Percentiles rank a stretch among this genome's conserved stretches.
Evolutionary conservation across 2,113 vertebrate species (phyloP).

Genomic region (Catagonus wagneri): DNA sequence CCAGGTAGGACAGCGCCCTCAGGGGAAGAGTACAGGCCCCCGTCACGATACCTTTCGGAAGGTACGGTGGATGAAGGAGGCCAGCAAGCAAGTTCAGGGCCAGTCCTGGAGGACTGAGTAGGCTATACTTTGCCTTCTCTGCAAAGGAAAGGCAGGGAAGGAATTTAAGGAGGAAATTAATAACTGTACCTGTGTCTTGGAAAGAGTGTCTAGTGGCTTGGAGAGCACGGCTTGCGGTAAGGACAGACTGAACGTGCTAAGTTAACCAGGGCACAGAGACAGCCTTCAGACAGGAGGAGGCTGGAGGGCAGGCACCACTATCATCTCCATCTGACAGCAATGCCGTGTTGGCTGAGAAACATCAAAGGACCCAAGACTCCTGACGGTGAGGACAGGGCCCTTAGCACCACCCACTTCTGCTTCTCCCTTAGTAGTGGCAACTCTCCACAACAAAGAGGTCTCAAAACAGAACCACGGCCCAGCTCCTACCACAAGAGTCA

Average conservation of each 20-base stretch:
- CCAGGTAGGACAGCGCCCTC: not conserved
- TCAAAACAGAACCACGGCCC: not conserved
- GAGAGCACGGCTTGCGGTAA: not conserved
- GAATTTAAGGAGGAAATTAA: not conserved
- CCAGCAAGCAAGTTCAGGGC: not conserved
- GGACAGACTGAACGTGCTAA: not conserved
- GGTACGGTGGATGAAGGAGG: not conserved
- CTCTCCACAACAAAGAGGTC: not conserved
- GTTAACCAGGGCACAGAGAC: not conserved
- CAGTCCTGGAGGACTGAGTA: not conserved
- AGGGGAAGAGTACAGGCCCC: fast-evolving
- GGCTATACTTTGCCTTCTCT: not conserved
- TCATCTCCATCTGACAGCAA: not conserved
- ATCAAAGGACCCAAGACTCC: not conserved
- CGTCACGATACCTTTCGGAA: not conserved
- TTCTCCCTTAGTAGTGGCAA: not conserved
- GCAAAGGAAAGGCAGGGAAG: not conserved
- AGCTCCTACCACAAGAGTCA: not conserved
- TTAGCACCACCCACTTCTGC: not conserved
- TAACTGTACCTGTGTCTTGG: fast-evolving
- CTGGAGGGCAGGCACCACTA: not conserved
- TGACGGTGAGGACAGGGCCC: not conserved
- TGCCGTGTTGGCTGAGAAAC: not conserved
- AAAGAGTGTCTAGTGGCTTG: not conserved
- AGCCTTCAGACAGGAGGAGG: fast-evolving